phyloP scores from a whole-genome alignment of 1,140 invertebrate genomes.

The Cotesia chilonis region DNA sequence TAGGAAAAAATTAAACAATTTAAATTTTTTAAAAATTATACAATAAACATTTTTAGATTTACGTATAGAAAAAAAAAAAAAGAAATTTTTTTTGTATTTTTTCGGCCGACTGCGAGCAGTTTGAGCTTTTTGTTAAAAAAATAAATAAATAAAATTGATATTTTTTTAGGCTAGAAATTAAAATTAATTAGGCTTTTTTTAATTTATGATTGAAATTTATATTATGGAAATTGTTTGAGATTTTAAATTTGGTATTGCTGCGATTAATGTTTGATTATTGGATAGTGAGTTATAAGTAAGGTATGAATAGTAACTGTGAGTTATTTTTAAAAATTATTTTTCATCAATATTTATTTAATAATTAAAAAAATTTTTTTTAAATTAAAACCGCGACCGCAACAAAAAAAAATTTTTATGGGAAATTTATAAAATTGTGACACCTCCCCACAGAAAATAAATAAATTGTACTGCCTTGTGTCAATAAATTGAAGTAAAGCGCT shows the following conservation, averaged over 20 bases:
- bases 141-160: background rate
- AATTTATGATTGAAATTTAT: slow-evolving; percentile 5
- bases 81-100: slow-evolving; percentile 32
- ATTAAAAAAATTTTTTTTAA: no score
- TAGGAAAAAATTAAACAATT: slow-evolving; percentile 21
- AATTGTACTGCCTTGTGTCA: background rate
- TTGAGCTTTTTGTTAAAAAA: slow-evolving; percentile 37
- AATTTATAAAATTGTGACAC: background rate
- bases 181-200: no score
- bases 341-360: no score
- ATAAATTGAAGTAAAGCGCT: background rate
- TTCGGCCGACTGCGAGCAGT: slow-evolving; percentile 37
- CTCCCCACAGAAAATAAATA: background rate
- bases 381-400: no score
- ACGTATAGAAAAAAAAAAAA: slow-evolving; percentile 27
- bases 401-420: background rate
- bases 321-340: no score
- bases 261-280: background rate
- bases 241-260: slow-evolving; percentile 3
- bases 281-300: background rate
- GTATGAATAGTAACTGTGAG: background rate
- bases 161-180: slow-evolving; percentile 12
- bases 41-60: slow-evolving; percentile 18
- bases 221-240: background rate
- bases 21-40: slow-evolving; percentile 26